Base-by-base conservation (phyloP, 2,113 vertebrate genomes). In the Sciurus niger region DNA sequence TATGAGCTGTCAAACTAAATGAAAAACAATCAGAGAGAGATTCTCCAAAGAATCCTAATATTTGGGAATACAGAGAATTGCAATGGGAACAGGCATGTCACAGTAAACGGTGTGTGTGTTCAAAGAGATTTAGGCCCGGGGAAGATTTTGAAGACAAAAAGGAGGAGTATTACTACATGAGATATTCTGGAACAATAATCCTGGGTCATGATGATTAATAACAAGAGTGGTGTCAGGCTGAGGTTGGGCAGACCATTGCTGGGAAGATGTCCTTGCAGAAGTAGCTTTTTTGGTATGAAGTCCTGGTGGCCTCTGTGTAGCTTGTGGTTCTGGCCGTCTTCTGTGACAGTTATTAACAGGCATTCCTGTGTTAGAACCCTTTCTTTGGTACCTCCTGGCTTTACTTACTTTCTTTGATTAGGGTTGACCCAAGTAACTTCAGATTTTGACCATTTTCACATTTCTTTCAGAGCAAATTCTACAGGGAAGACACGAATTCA, bases 401-500 rank as follows among this genome's bases (percentile, higher is more conserved):
- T 63, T 34, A 24, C 55, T 65, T 84, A 32, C 34, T 34, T 65
- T 63, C 46, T 70, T 86, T 68, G 3, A 10, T 86, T 37, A 67
- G 25, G 11, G 70, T 30, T 76, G 34, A 53, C n/a, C 43, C 5
- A 48, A 53, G 60, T 40, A n/a, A 53, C 46, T 70, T 87, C 53
- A 20, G n/a, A 48, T 72, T 63, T 63, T 48, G 14, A 74, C 34
- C 60, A 40, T 11, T 32, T 63, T 76, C 18, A 46, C 4, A 25
- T 76, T 76, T 89, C 37, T 60, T 89, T 76, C 55, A 76, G 70
- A 43, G 67, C 30, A 72, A 74, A 83, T 87, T 84, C 43, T 88
- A 84, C 70, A 24, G 24, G 8, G 22, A 92, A 6, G 17, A n/a
- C 20, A 73, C 74, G 12, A 74, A 32, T 86, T 73, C 88, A 72